Evolutionary conservation across 2,888 invertebrate species (phyloP).

Genomic region (Ommatoiulus sabulosus): DNA sequence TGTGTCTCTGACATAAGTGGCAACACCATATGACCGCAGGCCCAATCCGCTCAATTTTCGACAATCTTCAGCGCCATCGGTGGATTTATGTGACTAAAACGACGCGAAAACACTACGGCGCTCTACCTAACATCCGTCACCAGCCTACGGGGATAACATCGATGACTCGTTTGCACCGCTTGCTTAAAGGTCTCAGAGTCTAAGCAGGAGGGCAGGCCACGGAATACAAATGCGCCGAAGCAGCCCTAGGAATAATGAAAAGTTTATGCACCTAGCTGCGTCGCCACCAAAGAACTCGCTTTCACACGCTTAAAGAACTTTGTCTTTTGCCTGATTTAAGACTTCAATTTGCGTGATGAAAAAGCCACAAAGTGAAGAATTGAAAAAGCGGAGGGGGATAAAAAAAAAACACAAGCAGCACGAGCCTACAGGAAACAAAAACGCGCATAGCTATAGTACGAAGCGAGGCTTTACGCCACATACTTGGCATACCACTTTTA

Average conservation of each 20-base stretch:
- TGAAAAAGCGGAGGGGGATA: background rate
- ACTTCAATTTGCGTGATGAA: constrained; percentile 40
- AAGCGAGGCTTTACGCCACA: background rate
- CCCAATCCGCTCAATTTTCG: too few relatives aligned
- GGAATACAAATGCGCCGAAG: background rate
- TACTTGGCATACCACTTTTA: constrained; percentile 40
- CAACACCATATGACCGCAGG: too few relatives aligned
- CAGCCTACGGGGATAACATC: background rate
- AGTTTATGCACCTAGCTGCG: background rate
- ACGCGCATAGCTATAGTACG: background rate
- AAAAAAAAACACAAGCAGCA: background rate
- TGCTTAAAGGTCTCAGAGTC: background rate
- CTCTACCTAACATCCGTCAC: background rate
- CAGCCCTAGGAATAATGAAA: constrained; percentile 8
- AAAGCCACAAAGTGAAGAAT: constrained; percentile 38
- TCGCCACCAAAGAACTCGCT: background rate
- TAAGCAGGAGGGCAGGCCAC: background rate
- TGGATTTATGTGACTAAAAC: background rate
- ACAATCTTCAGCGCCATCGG: background rate
- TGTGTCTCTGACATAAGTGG: too few relatives aligned
- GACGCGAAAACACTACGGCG: background rate
- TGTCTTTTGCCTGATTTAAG: constrained; percentile 39
- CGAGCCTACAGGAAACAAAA: background rate
- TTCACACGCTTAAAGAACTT: constrained; percentile 40
- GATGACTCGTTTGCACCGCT: background rate